Evolutionary conservation across 2,888 invertebrate species (phyloP).

Genomic region (Odontothrips loti): DNA sequence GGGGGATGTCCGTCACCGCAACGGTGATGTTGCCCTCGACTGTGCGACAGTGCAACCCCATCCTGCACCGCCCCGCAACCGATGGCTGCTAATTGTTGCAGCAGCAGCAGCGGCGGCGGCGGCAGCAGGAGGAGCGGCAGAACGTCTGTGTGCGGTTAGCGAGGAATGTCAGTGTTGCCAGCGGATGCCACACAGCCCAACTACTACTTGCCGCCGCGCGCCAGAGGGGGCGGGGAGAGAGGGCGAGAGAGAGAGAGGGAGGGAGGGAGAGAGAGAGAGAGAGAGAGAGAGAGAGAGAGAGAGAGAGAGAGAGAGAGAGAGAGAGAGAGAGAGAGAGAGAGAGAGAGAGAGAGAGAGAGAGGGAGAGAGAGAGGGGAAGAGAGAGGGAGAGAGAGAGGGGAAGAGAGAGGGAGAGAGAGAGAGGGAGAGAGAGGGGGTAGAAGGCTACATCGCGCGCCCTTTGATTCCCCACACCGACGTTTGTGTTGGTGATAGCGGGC

Average conservation of each 20-base stretch:
- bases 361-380: neutral
- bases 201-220: no score
- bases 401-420: neutral
- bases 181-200: no score
- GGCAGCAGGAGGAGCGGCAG: no score
- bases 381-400: neutral
- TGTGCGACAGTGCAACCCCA: no score
- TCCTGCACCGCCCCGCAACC: no score
- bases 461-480: neutral
- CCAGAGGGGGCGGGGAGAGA: neutral
- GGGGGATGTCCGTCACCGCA: no score
- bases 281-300: constrained; percentile 1
- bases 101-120: no score
- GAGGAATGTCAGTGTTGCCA: no score
- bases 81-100: no score
- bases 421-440: neutral
- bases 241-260: neutral
- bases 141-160: no score
- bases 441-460: no score
- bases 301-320: constrained; percentile 1
- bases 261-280: neutral
- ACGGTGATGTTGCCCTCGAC: no score
- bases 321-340: neutral
- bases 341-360: neutral
- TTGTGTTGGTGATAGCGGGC: neutral